Evolutionary conservation across 2,888 invertebrate genomes (phyloP), one percentile per base, ranked within the genome.

Genomic region (Leptopilina syphax): DNA sequence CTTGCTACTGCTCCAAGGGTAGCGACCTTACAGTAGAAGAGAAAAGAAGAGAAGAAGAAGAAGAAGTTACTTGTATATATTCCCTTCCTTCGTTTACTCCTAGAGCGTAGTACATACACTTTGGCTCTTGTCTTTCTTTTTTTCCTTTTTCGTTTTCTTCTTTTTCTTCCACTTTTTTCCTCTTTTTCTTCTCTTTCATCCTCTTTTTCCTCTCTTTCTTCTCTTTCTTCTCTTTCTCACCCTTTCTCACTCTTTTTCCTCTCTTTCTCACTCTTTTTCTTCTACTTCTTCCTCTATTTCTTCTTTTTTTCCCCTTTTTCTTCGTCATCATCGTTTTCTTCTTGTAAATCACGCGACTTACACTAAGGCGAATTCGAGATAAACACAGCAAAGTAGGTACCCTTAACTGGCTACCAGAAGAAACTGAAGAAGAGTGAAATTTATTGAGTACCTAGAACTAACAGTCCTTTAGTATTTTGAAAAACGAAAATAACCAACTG

Each of bases 1-100:
- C 88, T 88, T 87, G 88, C 88, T 86, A 88, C 88, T 84, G 85
- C 86, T 85, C 85, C 85, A 87, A 88, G 88, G 88, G 88, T 88
- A 88, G 88, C 87, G 88, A 88, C 87, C 88, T 84, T 83, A 84
- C 80, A 82, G 81, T 81, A 81, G 83, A 50, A 50, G 50, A 50
- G 50, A 50, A 50, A 12, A 50, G 12, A 12, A 50, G 12, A 10
- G 47, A 47, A 47, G 50, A 50, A 8, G 50, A 50, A 50, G 50
- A 50, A 50, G 50, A 50, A 50, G 81, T 81, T 81, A 80, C 81
- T 80, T 83, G 84, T 81, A 81, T 83, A 77, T 82, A 81, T 82
- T 83, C 81, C 83, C 34, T 34, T 34, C 34, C 34, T 34, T 34
- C 34, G 34, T 34, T 34, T 34, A 34, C 34, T 34, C 34, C 34